A percentile compares a stretch with the other conserved stretches of the same genome.
phyloP scores from a whole-genome alignment of 2,888 invertebrate species.

The Drosophila meridiana region DNA sequence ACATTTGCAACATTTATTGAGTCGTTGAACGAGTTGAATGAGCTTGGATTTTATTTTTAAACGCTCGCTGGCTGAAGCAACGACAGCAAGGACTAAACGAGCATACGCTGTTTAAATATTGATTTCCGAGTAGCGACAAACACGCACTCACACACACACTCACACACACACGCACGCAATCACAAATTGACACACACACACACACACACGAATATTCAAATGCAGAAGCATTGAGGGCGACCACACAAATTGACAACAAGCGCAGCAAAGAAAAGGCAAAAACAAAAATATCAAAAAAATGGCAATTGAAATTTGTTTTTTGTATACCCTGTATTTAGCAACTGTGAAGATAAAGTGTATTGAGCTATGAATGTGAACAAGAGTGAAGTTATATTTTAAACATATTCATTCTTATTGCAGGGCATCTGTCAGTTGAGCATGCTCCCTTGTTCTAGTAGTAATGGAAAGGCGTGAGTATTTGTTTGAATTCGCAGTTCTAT shows the following conservation, averaged over 20 bases:
- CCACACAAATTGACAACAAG: constrained; percentile 52
- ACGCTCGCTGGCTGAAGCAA: constrained; percentile 52
- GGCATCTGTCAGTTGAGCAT: background rate
- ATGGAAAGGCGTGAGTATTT: constrained; percentile 42
- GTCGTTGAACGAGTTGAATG: constrained; percentile 82
- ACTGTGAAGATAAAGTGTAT: background rate
- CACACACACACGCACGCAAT: background rate
- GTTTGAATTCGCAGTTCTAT: constrained; percentile 35
- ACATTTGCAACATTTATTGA: constrained; percentile 80
- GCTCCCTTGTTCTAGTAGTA: constrained; percentile 20
- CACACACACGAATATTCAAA: constrained; percentile 2
- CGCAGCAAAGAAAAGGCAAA: constrained; percentile 15
- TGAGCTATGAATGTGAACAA: background rate
- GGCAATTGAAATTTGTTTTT: constrained; percentile 61
- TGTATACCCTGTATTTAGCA: constrained; percentile 6
- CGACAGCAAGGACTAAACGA: constrained; percentile 68
- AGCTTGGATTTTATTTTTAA: constrained; percentile 80
- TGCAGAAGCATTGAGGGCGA: constrained; percentile 17
- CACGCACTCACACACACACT: constrained; percentile 34
- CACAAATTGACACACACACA: constrained; percentile 5
- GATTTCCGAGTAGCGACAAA: constrained; percentile 69
- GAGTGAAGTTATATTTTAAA: background rate
- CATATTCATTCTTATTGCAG: no score
- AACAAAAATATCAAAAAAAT: constrained; percentile 27
- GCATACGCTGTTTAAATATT: constrained; percentile 75